Base-by-base conservation (phyloP, 2,888 invertebrate species). In the Cyclophora albipunctata region DNA sequence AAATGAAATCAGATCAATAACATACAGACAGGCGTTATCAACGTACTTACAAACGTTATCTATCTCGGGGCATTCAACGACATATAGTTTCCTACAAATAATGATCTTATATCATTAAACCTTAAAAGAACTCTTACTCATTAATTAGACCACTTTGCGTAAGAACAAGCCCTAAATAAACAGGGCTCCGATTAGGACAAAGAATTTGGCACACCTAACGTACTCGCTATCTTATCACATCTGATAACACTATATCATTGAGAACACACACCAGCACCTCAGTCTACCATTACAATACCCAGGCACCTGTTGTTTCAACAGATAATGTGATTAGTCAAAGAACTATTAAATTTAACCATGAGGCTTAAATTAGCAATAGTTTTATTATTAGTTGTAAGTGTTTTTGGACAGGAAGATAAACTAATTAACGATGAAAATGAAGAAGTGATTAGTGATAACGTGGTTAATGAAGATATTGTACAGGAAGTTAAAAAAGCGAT, bases 131-230 rank as follows among this genome's bases (percentile, higher is more conserved):
- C 20, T 20, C 20, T 1, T 20, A 20, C 20, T 20, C 20, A 20
- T 47, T 34, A 53, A 53, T 53, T 48, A 47, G 51, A 46, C 46
- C 49, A 55, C 55, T 62, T 49, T 46, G 48, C 46, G 53, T 45
- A 46, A 60, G 58, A 57, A 55, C 50, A 55, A 53, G 53, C 56
- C 66, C 58, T 61, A 65, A 67, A 66, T 62, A 65, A 58, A 64
- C 57, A 73, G 75, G 71, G 70, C 75, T 69, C 54, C 64, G 81
- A 81, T 86, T 78, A 83, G 79, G 75, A 84, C 85, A 84, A 85
- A 86, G 84, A 87, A 87, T 88, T 87, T 85, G 87, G 88, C 87
- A 81, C 88, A 81, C 86, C 87, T 75, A 84, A 74, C 81, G 84
- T 73, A 82, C 85, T 86, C 78, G 64, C 71, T 86, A 87, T 87